These are phyloP conservation scores for Pinna nobilis DNA, from an alignment of 1,140 invertebrate species.

Conservation along the genomic window DNA sequence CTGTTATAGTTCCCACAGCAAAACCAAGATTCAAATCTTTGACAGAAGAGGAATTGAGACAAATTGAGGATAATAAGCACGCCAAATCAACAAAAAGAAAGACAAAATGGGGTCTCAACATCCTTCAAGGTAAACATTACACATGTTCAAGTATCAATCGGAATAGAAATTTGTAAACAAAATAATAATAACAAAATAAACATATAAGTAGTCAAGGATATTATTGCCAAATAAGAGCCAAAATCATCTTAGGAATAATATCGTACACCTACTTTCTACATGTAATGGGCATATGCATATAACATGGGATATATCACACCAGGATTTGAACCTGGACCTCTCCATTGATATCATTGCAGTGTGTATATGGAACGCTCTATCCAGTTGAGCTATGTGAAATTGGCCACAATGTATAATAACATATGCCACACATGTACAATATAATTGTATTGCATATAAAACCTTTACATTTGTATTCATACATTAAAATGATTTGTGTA, in stretches of 20 bases:
- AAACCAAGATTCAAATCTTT: slow-evolving; percentile 19
- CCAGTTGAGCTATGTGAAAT: neutral
- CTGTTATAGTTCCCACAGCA: too few relatives aligned
- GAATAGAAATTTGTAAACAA: neutral
- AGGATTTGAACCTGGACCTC: neutral
- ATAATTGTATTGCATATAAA: too few relatives aligned
- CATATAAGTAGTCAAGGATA: neutral
- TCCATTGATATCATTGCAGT: neutral
- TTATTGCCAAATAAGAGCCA: neutral
- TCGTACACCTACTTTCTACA: too few relatives aligned
- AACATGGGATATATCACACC: neutral
- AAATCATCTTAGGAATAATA: too few relatives aligned
- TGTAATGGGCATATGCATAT: too few relatives aligned
- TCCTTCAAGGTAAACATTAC: slow-evolving; percentile 4
- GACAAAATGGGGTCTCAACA: slow-evolving; percentile 19
- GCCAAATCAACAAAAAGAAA: slow-evolving; percentile 1
- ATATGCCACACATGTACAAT: too few relatives aligned
- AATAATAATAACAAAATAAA: neutral
- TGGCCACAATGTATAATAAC: too few relatives aligned
- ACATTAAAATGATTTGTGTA: too few relatives aligned
- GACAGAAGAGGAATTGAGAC: neutral
- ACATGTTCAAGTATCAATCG: neutral
- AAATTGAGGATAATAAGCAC: slow-evolving; percentile 1
- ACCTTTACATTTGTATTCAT: too few relatives aligned
- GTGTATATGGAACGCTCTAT: neutral